Base-by-base conservation (phyloP, 2,888 invertebrate species). In the Hedychridium roseum region DNA sequence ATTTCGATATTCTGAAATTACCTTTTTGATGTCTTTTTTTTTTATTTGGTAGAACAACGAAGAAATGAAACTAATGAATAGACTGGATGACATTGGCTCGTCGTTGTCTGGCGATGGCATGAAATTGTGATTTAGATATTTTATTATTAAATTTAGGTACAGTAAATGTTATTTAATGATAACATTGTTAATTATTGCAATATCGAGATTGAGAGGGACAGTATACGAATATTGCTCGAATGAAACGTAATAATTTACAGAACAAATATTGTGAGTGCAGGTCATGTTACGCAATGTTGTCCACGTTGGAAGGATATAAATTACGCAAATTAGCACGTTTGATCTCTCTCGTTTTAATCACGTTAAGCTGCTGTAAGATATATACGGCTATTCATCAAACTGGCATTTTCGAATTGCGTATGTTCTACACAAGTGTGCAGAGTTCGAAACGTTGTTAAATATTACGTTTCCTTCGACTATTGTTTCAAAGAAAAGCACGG, bases 121-220 rank as follows among this genome's bases (percentile, higher is more conserved):
- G 63, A 72, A 66, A 71, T 73, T 74, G 74, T 74, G 71, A 75
- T 74, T 76, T 74, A 74, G 70, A 54, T 72, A 74, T 71, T 74
- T 74, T 74, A 71, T 72, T 70, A 69, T 70, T 70, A 71, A 70
- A 74, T 70, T 71, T 72, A 72, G 61, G 62, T 72, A 67, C 67
- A 62, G 66, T 71, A 66, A 74, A 71, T 73, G 72, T 75, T 76
- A 74, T 74, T 71, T 74, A 74, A 74, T 72, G 54, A 51, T 71
- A 68, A 74, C 69, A 64, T 67, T 54, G 60, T 67, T 68, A 65
- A 66, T 49, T 60, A 60, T 70, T 70, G 58, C 71, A 68, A 56
- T 60, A 70, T 73, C 66, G 61, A 58, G 57, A 51, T 58, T 64
- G 52, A 47, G 54, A 49, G 38, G 50, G 50, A 61, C 55, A 57